phyloP scores from a whole-genome alignment of 2,797 vertebrate genomes.

The Crypturellus tataupa region DNA sequence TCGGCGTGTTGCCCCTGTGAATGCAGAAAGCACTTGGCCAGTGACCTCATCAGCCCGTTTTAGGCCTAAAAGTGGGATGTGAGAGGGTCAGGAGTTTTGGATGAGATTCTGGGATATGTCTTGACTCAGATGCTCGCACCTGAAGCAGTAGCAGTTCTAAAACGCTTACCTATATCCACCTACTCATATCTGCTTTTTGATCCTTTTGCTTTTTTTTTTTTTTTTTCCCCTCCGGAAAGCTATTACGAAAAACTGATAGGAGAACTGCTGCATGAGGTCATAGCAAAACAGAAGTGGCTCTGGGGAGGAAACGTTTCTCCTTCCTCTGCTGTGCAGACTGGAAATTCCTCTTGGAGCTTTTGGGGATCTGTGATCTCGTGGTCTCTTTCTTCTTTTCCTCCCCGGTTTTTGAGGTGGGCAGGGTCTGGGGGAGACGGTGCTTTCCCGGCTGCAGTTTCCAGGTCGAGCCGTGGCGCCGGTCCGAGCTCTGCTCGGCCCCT shows the following conservation, averaged over 20 bases:
- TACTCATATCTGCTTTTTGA: not conserved
- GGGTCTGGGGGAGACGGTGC: not conserved
- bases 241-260: not conserved
- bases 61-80: not conserved
- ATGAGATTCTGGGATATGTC: not conserved
- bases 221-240: not conserved
- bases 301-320: not conserved
- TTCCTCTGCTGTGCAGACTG: not conserved
- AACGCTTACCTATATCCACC: not conserved
- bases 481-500: not conserved
- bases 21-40: not conserved
- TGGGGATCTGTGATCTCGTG: not conserved
- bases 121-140: not conserved
- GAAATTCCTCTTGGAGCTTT: not conserved
- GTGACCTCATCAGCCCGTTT: not conserved
- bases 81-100: not conserved
- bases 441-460: not conserved
- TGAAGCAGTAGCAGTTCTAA: not conserved
- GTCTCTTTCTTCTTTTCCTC: too few relatives aligned
- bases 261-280: not conserved
- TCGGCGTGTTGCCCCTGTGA: not conserved
- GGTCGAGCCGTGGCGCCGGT: not conserved
- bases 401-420: not conserved
- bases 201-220: not conserved
- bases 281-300: not conserved